Evolutionary conservation across 2,888 invertebrate genomes (phyloP), one percentile per base, ranked within the genome.

Genomic region (Urechis unicinctus): DNA sequence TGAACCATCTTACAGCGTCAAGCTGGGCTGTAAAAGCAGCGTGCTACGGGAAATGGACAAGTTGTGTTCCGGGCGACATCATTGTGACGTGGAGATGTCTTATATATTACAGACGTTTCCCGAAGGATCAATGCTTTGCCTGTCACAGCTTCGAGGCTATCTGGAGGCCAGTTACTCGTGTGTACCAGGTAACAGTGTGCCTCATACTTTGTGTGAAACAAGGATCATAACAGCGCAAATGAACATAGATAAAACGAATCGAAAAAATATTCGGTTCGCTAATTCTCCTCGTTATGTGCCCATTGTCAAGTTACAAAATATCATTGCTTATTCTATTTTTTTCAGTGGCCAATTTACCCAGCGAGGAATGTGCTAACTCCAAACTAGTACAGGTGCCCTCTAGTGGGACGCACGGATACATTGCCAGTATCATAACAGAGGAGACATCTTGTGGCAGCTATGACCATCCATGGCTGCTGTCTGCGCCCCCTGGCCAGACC

Each of bases 1-100:
- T 5, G 26, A 13, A n/a, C 28, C 30, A 30, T 6, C 24, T 13
- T 9, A 9, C 9, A 13, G 17, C 17, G 50, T 46, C 5, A 54
- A 53, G 45, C 50, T 49, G 22, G 56, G 53, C 0, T 58, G 58
- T 41, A 49, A 41, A 22, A 25, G 48, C 21, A 46, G 52, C 50
- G 42, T 58, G 29, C 55, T 52, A 2, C 36, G 44, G 30, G 46
- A 36, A 51, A 29, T 59, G 21, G 59, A 59, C 53, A 24, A 29
- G 26, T 50, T 41, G 53, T 59, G 59, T 49, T 59, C 59, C 13
- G 59, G 59, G 21, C 53, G 56, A 22, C 43, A 55, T 17, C 28
- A 24, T 22, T 59, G 59, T 41, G 56, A 56, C 36, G 54, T 59
- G 17, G 29, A 30, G 5, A 43, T 55, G 36, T 47, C 53, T 26